Conservation (phyloP, 2,113 vertebrate species). For the Callithrix jacchus region DNA sequence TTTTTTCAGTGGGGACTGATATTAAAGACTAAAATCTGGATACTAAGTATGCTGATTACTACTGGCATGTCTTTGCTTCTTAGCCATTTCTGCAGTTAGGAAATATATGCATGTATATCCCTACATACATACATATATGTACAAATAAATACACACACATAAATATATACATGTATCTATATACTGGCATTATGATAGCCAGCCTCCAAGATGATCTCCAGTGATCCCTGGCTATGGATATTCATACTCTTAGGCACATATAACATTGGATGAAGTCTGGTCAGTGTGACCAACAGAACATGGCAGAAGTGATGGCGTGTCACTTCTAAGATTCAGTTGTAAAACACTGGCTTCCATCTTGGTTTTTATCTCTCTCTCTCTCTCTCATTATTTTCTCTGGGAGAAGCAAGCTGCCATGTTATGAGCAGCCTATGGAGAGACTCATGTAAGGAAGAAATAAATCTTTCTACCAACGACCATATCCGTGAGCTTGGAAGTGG, state of each 20-base stretch:
- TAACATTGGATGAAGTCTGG: background rate
- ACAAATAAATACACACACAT: background rate
- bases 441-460: background rate
- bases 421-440: background rate
- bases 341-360: background rate
- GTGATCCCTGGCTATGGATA: background rate
- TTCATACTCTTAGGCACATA: background rate
- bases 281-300: background rate
- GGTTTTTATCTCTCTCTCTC: background rate
- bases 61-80: background rate
- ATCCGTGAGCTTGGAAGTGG: background rate
- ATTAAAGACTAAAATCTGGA: background rate
- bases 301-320: background rate
- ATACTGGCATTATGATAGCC: background rate
- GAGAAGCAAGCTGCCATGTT: background rate
- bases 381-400: background rate
- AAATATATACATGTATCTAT: background rate
- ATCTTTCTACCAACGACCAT: background rate
- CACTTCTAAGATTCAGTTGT: background rate
- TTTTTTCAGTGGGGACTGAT: background rate
- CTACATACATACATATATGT: background rate
- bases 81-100: background rate
- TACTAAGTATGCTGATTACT: background rate
- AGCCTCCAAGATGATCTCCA: background rate
- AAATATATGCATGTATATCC: background rate